These are phyloP conservation scores for Dromiciops gliroides DNA, from an alignment of 2,113 vertebrate species.

Conservation along the genomic window DNA sequence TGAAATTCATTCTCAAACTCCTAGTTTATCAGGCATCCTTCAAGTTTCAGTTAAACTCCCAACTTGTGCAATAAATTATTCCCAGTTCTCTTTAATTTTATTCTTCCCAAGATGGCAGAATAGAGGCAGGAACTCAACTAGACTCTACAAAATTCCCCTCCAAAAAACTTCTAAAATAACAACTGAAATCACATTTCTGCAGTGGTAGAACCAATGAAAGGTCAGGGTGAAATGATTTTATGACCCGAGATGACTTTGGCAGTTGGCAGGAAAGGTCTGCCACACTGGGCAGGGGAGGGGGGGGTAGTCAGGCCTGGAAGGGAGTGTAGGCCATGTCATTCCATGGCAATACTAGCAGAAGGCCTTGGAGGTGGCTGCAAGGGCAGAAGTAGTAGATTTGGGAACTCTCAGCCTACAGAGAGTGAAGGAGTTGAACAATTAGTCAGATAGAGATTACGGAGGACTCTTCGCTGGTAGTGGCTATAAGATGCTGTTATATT, in stretches of 20 bases:
- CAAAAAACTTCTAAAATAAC: background rate
- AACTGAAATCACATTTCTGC: background rate
- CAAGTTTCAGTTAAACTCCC: background rate
- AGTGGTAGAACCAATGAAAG: background rate
- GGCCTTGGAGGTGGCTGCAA: background rate
- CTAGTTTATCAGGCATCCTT: background rate
- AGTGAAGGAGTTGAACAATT: background rate
- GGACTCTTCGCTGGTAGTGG: background rate
- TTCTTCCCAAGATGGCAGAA: background rate
- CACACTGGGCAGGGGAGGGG: no score
- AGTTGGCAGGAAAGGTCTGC: background rate
- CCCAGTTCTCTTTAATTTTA: background rate
- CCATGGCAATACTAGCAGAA: background rate
- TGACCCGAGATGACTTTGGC: background rate
- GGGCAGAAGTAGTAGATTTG: background rate
- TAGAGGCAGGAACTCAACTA: background rate
- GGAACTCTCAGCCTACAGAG: background rate
- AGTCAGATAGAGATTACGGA: background rate
- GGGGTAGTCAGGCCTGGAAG: no score
- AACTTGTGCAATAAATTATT: background rate
- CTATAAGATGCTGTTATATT: background rate
- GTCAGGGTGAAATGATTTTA: background rate
- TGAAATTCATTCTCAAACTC: background rate
- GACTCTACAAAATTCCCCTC: background rate
- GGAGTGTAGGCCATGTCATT: background rate